Base-by-base conservation (phyloP, 2,113 vertebrate species). In the Microcebus jonahi region DNA sequence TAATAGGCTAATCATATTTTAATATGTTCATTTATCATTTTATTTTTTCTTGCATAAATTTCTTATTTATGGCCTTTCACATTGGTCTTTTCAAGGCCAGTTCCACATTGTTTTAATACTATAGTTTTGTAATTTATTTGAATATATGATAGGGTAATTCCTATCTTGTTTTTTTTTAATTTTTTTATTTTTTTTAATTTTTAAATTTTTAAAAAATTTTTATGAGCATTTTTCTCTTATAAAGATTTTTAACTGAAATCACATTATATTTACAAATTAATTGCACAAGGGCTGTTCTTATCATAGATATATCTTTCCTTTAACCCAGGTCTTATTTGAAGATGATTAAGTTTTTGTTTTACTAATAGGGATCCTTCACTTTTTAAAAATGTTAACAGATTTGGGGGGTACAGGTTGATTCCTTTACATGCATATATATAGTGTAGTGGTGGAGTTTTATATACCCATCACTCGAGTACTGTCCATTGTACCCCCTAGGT, bases 171-270 rank as follows among this genome's bases (percentile, higher is more conserved):
- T 86, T 77, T 39, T 2, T 68, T n/a, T n/a, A n/a, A n/a, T n/a
- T n/a, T n/a, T n/a, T n/a, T n/a, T n/a, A n/a, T n/a, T n/a, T n/a
- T n/a, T n/a, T n/a, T n/a, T n/a, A n/a, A n/a, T n/a, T n/a, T n/a
- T n/a, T n/a, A n/a, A n/a, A n/a, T n/a, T n/a, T n/a, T n/a, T n/a
- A n/a, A 65, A 92, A 65, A 94, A 65, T 0, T 55, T 84, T 84
- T 88, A 50, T 50, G 53, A 86, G 10, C 18, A 63, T 42, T 80
- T 53, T 84, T 17, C 17, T 77, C 88, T 67, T 80, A 18, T 48
- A 82, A 95, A 73, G 23, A 48, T 90, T 79, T 57, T 97, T 84
- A 70, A 31, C 42, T 27, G 25, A 94, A 84, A 50, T 81, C 36
- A 36, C 15, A 73, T 79, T 77, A 10, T 34, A 85, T 75, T 75